These are phyloP conservation scores for Eospalax fontanierii DNA, from an alignment of 2,797 vertebrate genomes.

Conservation along the genomic window DNA sequence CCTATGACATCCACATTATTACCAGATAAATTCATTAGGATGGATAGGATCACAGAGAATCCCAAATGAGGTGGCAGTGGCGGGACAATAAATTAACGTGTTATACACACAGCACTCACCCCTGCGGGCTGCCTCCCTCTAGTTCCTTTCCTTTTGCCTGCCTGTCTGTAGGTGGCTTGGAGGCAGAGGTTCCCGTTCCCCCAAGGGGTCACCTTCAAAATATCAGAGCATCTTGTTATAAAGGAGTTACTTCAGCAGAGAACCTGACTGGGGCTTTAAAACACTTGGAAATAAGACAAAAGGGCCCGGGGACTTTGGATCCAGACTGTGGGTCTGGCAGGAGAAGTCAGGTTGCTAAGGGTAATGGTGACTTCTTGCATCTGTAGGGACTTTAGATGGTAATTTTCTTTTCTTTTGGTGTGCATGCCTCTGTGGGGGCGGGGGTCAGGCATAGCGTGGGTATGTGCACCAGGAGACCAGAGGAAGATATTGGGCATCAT, in stretches of 20 bases:
- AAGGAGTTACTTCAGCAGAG: not conserved
- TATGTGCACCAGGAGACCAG: no score
- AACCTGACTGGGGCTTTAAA: not conserved
- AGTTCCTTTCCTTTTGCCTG: not conserved
- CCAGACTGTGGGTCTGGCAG: not conserved
- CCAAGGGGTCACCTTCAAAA: not conserved
- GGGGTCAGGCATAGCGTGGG: not conserved
- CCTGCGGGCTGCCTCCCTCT: rapidly evolving
- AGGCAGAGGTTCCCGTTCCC: not conserved
- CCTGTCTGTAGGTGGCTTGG: not conserved
- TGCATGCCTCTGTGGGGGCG: not conserved
- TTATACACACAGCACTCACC: not conserved
- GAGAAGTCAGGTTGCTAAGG: not conserved
- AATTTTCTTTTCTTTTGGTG: not conserved
- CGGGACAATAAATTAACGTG: constrained; percentile 76
- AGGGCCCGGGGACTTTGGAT: not conserved
- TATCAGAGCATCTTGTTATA: not conserved
- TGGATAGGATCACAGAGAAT: constrained; percentile 56
- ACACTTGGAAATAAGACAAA: not conserved
- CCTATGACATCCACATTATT: constrained; percentile 78
- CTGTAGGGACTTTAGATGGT: not conserved
- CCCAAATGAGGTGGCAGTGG: constrained; percentile 63
- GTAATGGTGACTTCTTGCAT: not conserved
- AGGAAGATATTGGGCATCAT: not conserved
- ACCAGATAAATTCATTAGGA: constrained; percentile 81